Base-by-base conservation (phyloP, 2,797 vertebrate genomes). In the Urosaurus nigricauda region DNA sequence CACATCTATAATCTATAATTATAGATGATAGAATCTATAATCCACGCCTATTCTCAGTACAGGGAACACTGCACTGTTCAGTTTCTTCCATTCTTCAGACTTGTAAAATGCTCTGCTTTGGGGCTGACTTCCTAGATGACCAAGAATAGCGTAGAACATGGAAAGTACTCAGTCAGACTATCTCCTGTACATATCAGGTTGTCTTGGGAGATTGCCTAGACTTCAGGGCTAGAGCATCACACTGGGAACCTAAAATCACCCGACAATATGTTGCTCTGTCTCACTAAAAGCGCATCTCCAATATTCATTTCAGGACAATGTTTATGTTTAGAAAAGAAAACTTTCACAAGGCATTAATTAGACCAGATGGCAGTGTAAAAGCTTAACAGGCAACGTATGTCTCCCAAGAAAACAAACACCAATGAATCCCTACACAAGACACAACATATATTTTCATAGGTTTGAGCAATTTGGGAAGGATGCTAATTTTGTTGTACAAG, bases 321-420 rank as follows among this genome's bases (percentile, higher is more conserved):
- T 81, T 87, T 53, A 74, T 83, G 89, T 81, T 88, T 37, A 65
- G 37, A 86, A 85, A 84, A 90, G 73, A 86, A 32, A 91, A 86
- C 65, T 91, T 93, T 94, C 91, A 90, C 80, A 94, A 92, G 78
- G 87, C 87, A 87, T 92, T 94, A 92, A 92, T 95, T 94, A 93
- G 86, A 86, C 56, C 93, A 96, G 93, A 92, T 92, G 92, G 89
- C 88, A 60, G 51, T 51, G 19, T 58, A 87, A 73, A 73, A 85
- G 68, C 65, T 90, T 93, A 89, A 85, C 8, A 94, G 90, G 89
- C 60, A 92, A 84, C 79, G 84, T 80, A 84, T 89, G 17, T 88
- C 87, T 83, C 0, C 63, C 91, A 78, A 70, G 82, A 94, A 93
- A 83, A 86, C 29, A 93, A 93, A 88, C 79, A 92, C 81, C 87